Evolutionary conservation across 2,797 vertebrate species (phyloP).

Genomic region (Clarias fuscus): DNA sequence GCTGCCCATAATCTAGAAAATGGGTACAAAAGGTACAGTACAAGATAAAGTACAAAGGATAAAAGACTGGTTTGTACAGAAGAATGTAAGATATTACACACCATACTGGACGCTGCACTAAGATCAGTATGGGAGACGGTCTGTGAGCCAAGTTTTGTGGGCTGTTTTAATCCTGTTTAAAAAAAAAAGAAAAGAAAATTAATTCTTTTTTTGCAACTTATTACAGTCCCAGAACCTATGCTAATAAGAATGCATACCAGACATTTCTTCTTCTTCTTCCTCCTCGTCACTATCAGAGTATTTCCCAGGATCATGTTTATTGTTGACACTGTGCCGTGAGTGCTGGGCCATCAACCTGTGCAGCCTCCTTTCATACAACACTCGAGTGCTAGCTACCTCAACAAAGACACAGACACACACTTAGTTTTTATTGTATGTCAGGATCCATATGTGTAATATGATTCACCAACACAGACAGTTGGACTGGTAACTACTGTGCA

Average conservation of each 20-base stretch:
- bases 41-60: neutral
- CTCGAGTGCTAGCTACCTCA: conserved; percentile 78
- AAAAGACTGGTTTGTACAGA: neutral
- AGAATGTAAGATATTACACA: conserved; percentile 21
- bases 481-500: no score
- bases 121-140: neutral
- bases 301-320: conserved; percentile 48
- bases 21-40: no score
- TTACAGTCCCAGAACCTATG: neutral
- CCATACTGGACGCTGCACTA: conserved; percentile 60
- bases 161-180: conserved; percentile 57
- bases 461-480: neutral
- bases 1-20: no score
- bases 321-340: conserved; percentile 48
- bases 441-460: neutral
- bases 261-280: conserved; percentile 50
- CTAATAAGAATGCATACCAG: conserved; percentile 53
- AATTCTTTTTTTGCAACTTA: neutral
- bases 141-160: conserved; percentile 38
- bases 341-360: conserved; percentile 65
- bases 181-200: neutral
- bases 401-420: conserved; percentile 44
- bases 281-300: conserved; percentile 75
- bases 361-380: conserved; percentile 81
- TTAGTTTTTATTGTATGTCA: neutral